A percentile compares a stretch with the other conserved stretches of the same genome.
Evolutionary conservation across 2,888 invertebrate genomes (phyloP).

Genomic region (Nysson spinosus): DNA sequence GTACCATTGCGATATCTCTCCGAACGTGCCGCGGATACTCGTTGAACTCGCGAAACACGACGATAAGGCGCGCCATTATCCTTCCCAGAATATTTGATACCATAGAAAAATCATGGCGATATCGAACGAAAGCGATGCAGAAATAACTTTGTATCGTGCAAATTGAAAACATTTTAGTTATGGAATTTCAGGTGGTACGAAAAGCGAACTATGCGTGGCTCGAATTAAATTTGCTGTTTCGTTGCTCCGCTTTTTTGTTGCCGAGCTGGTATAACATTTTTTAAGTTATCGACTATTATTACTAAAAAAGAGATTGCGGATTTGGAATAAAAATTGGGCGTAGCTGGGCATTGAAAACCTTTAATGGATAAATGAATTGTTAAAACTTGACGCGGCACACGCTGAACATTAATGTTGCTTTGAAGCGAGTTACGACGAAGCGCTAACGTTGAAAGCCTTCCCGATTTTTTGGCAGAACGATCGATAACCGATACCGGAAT

Average conservation of each 20-base stretch:
- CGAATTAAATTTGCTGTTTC: too few species aligned
- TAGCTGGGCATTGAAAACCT: too few species aligned
- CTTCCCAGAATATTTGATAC: slow-evolving; percentile 16
- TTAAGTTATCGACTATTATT: too few species aligned
- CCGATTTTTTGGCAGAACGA: slow-evolving; percentile 11
- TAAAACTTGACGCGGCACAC: not conserved
- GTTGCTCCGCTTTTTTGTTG: too few species aligned
- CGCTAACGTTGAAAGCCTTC: not conserved
- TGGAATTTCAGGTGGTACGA: too few species aligned
- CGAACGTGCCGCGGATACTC: slow-evolving; percentile 16
- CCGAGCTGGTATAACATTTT: too few species aligned
- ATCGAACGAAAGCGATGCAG: not conserved
- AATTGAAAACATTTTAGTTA: too few species aligned
- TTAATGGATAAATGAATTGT: not conserved
- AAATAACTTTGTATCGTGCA: too few species aligned
- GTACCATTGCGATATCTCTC: slow-evolving; percentile 41
- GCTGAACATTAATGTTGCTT: not conserved
- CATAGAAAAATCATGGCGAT: not conserved
- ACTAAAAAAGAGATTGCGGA: too few species aligned
- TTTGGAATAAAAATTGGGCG: too few species aligned
- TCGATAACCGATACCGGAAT: slow-evolving; percentile 11
- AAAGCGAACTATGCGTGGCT: too few species aligned
- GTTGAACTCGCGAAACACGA: slow-evolving; percentile 23
- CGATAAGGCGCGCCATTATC: slow-evolving; percentile 43
- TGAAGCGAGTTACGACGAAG: not conserved